These are phyloP conservation scores for Belgica antarctica DNA, from an alignment of 2,888 invertebrate species.

Conservation along the genomic window DNA sequence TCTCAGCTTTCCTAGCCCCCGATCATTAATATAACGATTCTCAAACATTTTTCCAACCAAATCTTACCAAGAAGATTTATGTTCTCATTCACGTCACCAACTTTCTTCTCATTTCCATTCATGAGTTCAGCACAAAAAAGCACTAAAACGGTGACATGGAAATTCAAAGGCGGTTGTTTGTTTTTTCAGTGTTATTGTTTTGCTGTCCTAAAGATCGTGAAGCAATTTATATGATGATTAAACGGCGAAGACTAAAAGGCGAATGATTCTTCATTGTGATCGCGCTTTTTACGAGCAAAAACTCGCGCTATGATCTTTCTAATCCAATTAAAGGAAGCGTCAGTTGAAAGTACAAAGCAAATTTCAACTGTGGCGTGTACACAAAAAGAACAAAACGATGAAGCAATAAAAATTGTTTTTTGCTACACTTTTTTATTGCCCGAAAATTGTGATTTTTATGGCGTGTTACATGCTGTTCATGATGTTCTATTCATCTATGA, in stretches of 20 bases:
- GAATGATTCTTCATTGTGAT: background rate
- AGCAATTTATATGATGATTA: no score
- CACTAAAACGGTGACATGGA: background rate
- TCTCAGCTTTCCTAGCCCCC: no score
- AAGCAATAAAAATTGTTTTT: constrained; percentile 3
- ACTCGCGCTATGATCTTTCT: constrained; percentile 1
- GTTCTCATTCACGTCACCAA: constrained; percentile 20
- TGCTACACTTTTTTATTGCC: constrained; percentile 28
- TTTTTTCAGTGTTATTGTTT: background rate
- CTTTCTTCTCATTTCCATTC: background rate
- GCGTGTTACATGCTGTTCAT: constrained; percentile 33
- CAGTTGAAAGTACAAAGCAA: background rate
- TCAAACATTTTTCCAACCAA: no score
- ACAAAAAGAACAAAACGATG: background rate
- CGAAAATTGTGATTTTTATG: constrained; percentile 40
- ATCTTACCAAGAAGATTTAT: constrained; percentile 26
- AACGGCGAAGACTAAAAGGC: background rate
- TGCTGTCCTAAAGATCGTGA: background rate
- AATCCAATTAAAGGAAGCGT: background rate
- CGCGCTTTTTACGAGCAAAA: background rate
- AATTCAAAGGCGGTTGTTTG: constrained; percentile 29
- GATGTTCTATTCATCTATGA: constrained; percentile 1
- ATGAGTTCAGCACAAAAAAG: background rate
- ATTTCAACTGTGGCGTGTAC: background rate
- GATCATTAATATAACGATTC: no score